A percentile compares a stretch with the other conserved stretches of the same genome.
These are phyloP conservation scores for Scartelaos histophorus DNA, from an alignment of 2,113 vertebrate genomes.

Conservation along the genomic window DNA sequence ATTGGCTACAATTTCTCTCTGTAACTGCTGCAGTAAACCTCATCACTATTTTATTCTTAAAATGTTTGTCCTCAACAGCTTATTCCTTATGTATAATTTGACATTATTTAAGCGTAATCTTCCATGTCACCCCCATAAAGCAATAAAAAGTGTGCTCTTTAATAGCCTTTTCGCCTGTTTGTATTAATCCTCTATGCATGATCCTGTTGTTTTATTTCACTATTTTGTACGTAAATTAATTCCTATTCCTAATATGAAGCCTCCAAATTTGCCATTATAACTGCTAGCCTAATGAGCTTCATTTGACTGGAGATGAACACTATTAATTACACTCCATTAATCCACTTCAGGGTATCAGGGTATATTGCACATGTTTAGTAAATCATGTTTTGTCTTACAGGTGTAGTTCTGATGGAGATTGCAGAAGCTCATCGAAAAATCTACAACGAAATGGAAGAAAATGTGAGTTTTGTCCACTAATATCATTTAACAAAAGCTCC, in stretches of 20 bases:
- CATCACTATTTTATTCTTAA: too few relatives aligned
- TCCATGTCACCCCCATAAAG: not conserved
- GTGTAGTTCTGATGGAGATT: slow-evolving; percentile 91
- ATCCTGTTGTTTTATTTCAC: too few relatives aligned
- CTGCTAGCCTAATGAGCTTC: too few relatives aligned
- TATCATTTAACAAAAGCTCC: not conserved
- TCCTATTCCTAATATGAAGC: too few relatives aligned
- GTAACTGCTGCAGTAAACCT: too few relatives aligned
- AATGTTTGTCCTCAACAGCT: not conserved
- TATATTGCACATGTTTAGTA: not conserved
- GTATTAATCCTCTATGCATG: too few relatives aligned
- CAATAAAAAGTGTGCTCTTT: slow-evolving; percentile 7
- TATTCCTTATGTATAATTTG: not conserved
- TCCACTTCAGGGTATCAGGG: too few relatives aligned
- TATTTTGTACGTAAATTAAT: too few relatives aligned
- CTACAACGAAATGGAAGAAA: slow-evolving; percentile 88
- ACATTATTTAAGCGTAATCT: not conserved
- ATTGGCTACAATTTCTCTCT: too few relatives aligned
- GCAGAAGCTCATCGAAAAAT: slow-evolving; percentile 88
- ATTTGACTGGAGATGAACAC: too few relatives aligned
- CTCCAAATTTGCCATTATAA: too few relatives aligned
- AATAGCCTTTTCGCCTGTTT: not conserved
- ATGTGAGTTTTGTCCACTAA: slow-evolving; percentile 76
- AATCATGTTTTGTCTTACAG: slow-evolving; percentile 65
- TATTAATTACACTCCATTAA: too few relatives aligned